Percentiles rank a stretch among this genome's conserved stretches.
These are phyloP conservation scores for Tonatia bakeri DNA, from an alignment of 2,113 vertebrate genomes.

Conservation along the genomic window DNA sequence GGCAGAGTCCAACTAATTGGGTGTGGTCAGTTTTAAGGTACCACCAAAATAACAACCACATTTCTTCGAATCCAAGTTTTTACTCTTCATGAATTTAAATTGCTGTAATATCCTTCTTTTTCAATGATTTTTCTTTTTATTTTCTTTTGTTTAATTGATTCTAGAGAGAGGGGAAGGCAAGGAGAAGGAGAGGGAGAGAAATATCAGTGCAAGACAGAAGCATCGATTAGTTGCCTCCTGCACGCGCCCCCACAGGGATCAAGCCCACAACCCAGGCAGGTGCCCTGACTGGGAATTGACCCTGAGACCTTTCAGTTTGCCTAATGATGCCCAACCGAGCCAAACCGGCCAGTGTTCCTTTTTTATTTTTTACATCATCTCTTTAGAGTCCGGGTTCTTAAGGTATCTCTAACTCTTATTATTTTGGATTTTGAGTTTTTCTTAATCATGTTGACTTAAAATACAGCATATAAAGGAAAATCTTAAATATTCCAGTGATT, in stretches of 20 bases:
- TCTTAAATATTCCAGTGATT: not conserved
- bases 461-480: not conserved
- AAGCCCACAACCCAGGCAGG: too few species aligned
- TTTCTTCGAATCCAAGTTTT: slow-evolving; percentile 23
- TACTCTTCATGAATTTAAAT: not conserved
- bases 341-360: too few species aligned
- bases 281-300: too few species aligned
- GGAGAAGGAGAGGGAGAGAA: too few species aligned
- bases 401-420: not conserved
- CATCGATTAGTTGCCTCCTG: too few species aligned
- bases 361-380: not conserved
- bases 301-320: too few species aligned
- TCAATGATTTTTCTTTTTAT: too few species aligned
- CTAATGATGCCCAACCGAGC: too few species aligned
- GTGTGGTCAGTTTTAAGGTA: not conserved
- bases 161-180: too few species aligned
- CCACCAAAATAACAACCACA: not conserved
- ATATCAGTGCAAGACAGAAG: too few species aligned
- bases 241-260: too few species aligned
- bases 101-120: not conserved
- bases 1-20: not conserved
- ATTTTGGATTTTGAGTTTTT: not conserved
- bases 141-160: too few species aligned
- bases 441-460: not conserved
- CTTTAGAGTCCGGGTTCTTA: not conserved